Base-by-base conservation (phyloP, 1,140 invertebrate genomes). In the Pomacea maculata region DNA sequence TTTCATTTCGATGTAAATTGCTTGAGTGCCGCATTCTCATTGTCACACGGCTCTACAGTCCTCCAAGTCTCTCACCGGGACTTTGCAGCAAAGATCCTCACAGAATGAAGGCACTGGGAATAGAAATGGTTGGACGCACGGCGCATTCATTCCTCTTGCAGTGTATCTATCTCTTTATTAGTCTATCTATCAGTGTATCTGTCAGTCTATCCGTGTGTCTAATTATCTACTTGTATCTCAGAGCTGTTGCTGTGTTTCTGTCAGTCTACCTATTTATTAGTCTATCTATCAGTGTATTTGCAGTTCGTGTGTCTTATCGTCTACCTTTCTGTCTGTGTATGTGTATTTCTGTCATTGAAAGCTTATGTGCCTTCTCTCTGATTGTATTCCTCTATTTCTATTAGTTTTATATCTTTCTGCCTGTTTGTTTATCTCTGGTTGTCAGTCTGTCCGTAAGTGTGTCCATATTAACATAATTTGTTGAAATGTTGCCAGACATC, bases 321-420 rank as follows among this genome's bases (percentile, higher is more conserved):
- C 34, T 45, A 45, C 34, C 34, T 45, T 45, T 45, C 34, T 45
- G 75, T 78, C 64, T 78, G 75, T 65, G 21, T 78, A 25, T 65
- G 34, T 78, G 63, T 64, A 10, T 34, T 17, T 55, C 63, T 45
- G 34, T 45, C 34, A 6, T 2, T 45, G 6, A 2, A 45, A 25
- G 25, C 25, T 25, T 25, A 25, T 25, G 25, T 25, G 25, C 25
- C 25, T 25, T 25, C 25, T 25, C 0, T 25, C 25, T 25, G 25
- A 25, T 25, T 45, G 34, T 45, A 45, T 45, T 45, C 34, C 34
- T 45, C 34, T 45, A 2, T 45, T 45, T 45, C 34, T 45, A 45
- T 45, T 45, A 45, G 34, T 45, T 45, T 9, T 70, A 15, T 79
- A 4, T 61, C 63, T 79, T 7, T 72, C 63, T 71, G 45, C 61